A percentile compares a stretch with the other conserved stretches of the same genome.
Conservation (phyloP, 2,888 invertebrate genomes). For the Tetropium fuscum region DNA sequence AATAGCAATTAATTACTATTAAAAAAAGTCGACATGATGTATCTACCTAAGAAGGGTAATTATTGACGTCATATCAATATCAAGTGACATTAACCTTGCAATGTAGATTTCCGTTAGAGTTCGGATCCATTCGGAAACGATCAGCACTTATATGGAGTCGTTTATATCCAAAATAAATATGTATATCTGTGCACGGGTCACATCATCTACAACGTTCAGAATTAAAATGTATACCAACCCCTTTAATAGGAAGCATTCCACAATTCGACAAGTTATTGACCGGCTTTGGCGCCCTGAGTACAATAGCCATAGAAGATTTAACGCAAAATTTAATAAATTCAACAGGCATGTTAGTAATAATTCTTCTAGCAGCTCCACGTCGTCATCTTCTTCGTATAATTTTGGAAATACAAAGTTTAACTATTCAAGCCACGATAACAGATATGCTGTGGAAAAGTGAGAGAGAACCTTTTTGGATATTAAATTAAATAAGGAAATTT, state of each 20-base stretch:
- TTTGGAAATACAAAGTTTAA: too few relatives aligned
- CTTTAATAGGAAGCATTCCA: conserved; percentile 77
- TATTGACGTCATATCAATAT: conserved; percentile 9
- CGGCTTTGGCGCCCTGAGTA: conserved; percentile 70
- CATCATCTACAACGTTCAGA: too few relatives aligned
- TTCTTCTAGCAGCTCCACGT: background rate
- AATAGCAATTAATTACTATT: too few relatives aligned
- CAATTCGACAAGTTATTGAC: conserved; percentile 75
- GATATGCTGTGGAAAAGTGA: too few relatives aligned
- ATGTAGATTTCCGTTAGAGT: conserved; percentile 7
- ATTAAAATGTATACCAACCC: conserved; percentile 76
- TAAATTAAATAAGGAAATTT: too few relatives aligned
- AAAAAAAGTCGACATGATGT: too few relatives aligned
- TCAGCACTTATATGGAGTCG: conserved; percentile 12
- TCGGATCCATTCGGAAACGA: conserved; percentile 5
- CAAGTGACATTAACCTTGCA: conserved; percentile 11
- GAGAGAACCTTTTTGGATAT: too few relatives aligned
- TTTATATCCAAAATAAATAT: too few relatives aligned
- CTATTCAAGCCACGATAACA: too few relatives aligned
- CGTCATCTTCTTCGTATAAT: too few relatives aligned
- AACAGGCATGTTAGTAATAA: conserved; percentile 11
- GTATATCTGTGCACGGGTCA: too few relatives aligned
- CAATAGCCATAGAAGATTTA: conserved; percentile 11
- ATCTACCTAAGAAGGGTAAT: background rate
- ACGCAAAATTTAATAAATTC: conserved; percentile 1